Evolutionary conservation across 2,113 vertebrate genomes (phyloP).

Genomic region (Lates calcarifer): DNA sequence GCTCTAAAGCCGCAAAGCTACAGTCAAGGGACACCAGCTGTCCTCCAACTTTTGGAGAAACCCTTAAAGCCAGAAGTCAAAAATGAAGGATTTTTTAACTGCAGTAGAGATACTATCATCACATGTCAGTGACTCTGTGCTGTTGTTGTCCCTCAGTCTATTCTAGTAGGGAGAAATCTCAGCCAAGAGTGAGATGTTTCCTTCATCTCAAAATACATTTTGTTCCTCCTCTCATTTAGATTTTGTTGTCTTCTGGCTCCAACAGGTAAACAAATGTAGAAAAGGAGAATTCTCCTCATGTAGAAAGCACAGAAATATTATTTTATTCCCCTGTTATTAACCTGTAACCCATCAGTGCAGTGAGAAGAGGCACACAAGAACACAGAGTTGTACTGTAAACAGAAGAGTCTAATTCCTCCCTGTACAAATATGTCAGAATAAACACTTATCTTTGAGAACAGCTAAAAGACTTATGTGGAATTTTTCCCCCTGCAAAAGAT

Average conservation of each 20-base stretch:
- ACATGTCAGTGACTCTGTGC: slow-evolving; percentile 30
- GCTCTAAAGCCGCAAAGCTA: slow-evolving; percentile 15
- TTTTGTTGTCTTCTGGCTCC: slow-evolving; percentile 45
- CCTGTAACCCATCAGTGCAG: slow-evolving; percentile 40
- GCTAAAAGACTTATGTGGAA: slow-evolving; percentile 48
- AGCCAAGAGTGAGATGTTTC: slow-evolving; percentile 43
- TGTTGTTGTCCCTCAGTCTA: slow-evolving; percentile 14
- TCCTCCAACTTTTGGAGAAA: slow-evolving; percentile 40
- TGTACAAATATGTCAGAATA: slow-evolving; percentile 67
- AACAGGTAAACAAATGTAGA: slow-evolving; percentile 60
- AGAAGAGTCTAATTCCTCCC: slow-evolving; percentile 57
- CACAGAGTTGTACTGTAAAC: slow-evolving; percentile 50
- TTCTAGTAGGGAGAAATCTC: slow-evolving; percentile 48
- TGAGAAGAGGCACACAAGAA: slow-evolving; percentile 22
- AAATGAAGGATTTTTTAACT: slow-evolving; percentile 37
- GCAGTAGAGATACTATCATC: slow-evolving; percentile 10
- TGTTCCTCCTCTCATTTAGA: slow-evolving; percentile 64
- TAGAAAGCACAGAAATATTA: not conserved
- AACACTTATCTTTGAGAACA: slow-evolving; percentile 66
- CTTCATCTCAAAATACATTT: slow-evolving; percentile 61
- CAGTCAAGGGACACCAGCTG: slow-evolving; percentile 26
- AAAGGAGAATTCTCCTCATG: not conserved
- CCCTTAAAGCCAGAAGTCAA: slow-evolving; percentile 31
- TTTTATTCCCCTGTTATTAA: slow-evolving; percentile 32
- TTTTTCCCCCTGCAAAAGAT: slow-evolving; percentile 50